phyloP scores from a whole-genome alignment of 2,797 vertebrate genomes.

The Sebastolobus alascanus region DNA sequence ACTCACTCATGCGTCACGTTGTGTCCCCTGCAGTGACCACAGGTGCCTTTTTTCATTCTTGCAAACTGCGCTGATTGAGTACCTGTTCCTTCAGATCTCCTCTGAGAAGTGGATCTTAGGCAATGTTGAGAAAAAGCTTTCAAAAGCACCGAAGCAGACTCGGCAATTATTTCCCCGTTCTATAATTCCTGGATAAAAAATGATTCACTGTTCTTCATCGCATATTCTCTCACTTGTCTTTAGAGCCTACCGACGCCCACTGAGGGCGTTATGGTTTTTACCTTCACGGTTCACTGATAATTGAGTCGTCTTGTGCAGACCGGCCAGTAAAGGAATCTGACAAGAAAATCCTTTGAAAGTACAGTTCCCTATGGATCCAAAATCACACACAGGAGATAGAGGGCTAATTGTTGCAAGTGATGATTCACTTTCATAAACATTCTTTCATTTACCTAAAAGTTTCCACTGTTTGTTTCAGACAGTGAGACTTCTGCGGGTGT shows the following conservation, averaged over 20 bases:
- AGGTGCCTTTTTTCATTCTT: constrained; percentile 43
- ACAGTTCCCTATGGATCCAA: constrained; percentile 47
- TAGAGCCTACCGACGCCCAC: constrained; percentile 64
- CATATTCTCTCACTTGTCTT: constrained; percentile 62
- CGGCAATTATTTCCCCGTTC: constrained; percentile 50
- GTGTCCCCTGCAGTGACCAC: constrained; percentile 47
- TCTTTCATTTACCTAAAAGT: constrained; percentile 21
- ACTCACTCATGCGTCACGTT: constrained; percentile 57
- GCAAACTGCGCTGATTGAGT: constrained; percentile 45
- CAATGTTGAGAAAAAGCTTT: constrained; percentile 38
- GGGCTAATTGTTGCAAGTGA: constrained; percentile 49
- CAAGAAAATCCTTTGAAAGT: constrained; percentile 68
- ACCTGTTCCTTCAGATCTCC: constrained; percentile 40
- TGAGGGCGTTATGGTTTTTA: constrained; percentile 64
- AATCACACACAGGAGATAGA: constrained; percentile 30
- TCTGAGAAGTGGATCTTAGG: constrained; percentile 36
- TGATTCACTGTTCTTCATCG: constrained; percentile 53
- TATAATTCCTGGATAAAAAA: constrained; percentile 49
- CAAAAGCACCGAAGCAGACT: constrained; percentile 15
- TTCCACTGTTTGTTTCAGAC: not conserved
- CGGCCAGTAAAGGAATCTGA: constrained; percentile 54
- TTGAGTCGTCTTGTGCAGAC: constrained; percentile 64
- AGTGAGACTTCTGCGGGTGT: not conserved
- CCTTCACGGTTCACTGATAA: constrained; percentile 73
- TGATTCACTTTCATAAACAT: constrained; percentile 44